Base-by-base conservation (phyloP, 2,113 vertebrate species). In the Synodontis membranacea region DNA sequence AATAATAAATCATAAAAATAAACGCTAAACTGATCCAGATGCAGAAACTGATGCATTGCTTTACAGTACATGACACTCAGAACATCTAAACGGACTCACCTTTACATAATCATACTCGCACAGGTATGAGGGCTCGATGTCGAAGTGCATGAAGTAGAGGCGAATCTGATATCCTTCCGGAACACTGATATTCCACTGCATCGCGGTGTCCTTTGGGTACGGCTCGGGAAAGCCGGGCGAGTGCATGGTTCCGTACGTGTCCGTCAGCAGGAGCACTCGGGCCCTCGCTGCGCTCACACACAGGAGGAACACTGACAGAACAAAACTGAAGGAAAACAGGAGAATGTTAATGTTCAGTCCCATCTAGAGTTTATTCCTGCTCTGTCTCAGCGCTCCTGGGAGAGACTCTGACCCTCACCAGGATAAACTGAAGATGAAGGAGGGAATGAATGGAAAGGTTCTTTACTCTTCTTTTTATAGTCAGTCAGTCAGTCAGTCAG, bases 61-160 rank as follows among this genome's bases (percentile, higher is more conserved):
- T 6, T 23, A 37, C 70, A 44, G 50, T 15, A 52, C 50, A 52
- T 15, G 3, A 52, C 50, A 52, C 50, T 21, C 8, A 58, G 4
- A 46, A 1, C 34, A 21, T 79, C n/a, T 50, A n/a, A 23, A 68
- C 19, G 0, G 37, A 21, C 96, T 97, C 89, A 99, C 98, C 97
- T 97, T 97, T 64, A 99, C 95, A 0, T 94, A 97, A 92, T 99
- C 98, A 0, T 99, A 99, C 95, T 99, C 97, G 89, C 98, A 99
- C 89, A 97, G 95, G 92, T 99, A 97, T 50, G 98, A 99, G 0
- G 98, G 97, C 91, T 99, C 98, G 91, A 99, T 92, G 93, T 99
- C 95, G 80, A 99, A 99, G 88, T 98, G 97, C 95, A 97, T 97
- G 93, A 99, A 99, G 92, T 97, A 97, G 17, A 99, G 95, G 83